Evolutionary conservation across 2,888 invertebrate genomes (phyloP), one percentile per base, ranked within the genome.

Genomic region (Apeira syringaria): DNA sequence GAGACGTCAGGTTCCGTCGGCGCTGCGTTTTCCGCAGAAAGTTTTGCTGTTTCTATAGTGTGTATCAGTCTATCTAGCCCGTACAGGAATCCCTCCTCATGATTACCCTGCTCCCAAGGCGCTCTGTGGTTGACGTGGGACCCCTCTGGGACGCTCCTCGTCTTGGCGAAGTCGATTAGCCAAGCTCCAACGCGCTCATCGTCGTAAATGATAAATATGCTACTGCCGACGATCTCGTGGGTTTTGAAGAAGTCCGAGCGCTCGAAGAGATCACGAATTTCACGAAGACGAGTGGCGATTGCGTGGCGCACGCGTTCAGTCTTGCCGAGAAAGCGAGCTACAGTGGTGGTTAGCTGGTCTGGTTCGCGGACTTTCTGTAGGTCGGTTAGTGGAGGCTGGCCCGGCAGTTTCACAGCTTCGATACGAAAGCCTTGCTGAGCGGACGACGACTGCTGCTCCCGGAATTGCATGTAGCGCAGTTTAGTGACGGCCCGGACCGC

Each of bases 91-190:
- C 99, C 99, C 79, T 99, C 99, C 80, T 99, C 99, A 71, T 97
- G 96, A 78, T 99, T 99, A n/a, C 98, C 99, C 56, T 96, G 94
- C 47, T 92, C 75, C 99, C 99, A 99, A 7, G 93, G 89, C 4
- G 91, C 89, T 41, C 97, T 92, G 75, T 99, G 99, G 56, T 94
- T 93, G 8, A 99, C 92, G 33, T 81, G 87, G 12, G 91, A 62
- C 5, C 93, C 94, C 11, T 93, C 91, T 0, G 96, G 94, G 30
- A 98, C 87, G 36, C 91, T 91, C 37, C 95, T 92, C 0, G 98
- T 97, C 76, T 99, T 99, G 31, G 98, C 98, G 74, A 99, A 99
- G 77, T 99, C 99, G 50, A 99, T 99, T 59, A 99, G 91, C 99
- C 99, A 99, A 4, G 95, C 97, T 12, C 98, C 98, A 20, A 96